Evolutionary conservation across 1,140 invertebrate genomes (phyloP).

Genomic region (Tetramorium simillimum): DNA sequence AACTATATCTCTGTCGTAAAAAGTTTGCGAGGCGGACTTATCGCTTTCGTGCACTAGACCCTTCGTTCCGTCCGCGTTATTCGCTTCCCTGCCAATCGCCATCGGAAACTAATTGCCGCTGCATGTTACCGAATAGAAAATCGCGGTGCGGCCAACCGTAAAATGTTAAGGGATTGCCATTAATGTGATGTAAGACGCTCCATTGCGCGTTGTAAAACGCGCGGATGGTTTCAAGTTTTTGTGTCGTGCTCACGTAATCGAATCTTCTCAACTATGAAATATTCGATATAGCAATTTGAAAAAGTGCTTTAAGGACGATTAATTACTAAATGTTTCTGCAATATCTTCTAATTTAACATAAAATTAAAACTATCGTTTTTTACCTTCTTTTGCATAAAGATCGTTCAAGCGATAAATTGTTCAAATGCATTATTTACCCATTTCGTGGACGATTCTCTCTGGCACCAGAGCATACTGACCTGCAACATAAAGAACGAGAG

Average conservation of each 20-base stretch:
- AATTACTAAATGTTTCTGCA: not conserved
- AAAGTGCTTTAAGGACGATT: not conserved
- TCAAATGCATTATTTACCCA: slow-evolving; percentile 31
- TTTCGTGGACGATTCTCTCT: not conserved
- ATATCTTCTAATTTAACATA: not conserved
- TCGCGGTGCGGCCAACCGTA: slow-evolving; percentile 22
- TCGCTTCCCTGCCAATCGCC: not conserved
- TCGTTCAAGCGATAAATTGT: not conserved
- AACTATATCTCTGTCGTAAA: not conserved
- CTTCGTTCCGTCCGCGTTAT: slow-evolving; percentile 17
- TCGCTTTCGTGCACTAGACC: slow-evolving; percentile 12
- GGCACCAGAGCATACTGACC: slow-evolving; percentile 29
- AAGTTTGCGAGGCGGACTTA: not conserved
- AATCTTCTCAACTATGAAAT: slow-evolving; percentile 15
- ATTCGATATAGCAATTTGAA: not conserved
- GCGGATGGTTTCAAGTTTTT: slow-evolving; percentile 27
- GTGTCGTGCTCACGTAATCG: slow-evolving; percentile 1
- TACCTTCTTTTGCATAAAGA: not conserved
- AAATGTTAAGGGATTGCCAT: slow-evolving; percentile 50
- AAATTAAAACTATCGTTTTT: not conserved
- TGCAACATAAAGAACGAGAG: slow-evolving; percentile 30
- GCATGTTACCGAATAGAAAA: slow-evolving; percentile 46
- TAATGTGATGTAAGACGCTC: slow-evolving; percentile 55
- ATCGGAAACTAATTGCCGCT: slow-evolving; percentile 23
- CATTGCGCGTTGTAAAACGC: slow-evolving; percentile 40